Conservation (phyloP, 2,888 invertebrate genomes). For the Zonitis immaculata region DNA sequence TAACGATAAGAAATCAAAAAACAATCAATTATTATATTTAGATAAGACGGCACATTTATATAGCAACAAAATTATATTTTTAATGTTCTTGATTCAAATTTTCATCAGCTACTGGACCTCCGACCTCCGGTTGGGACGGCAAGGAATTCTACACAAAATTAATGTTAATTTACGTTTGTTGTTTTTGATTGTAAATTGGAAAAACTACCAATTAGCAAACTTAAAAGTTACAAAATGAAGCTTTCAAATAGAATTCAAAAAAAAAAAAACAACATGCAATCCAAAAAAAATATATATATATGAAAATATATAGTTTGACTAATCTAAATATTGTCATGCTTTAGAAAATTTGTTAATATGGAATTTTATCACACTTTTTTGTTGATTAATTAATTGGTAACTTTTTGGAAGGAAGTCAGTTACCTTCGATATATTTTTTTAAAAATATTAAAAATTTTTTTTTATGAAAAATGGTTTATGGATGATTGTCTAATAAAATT, state of each 20-base stretch:
- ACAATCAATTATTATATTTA: constrained; percentile 8
- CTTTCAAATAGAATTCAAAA: neutral
- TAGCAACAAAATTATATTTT: constrained; percentile 16
- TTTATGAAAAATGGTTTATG: constrained; percentile 9
- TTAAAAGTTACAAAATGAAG: neutral
- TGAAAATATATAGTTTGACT: neutral
- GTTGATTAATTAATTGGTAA: constrained; percentile 7
- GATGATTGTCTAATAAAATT: constrained; percentile 33
- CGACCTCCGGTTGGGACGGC: constrained; percentile 51
- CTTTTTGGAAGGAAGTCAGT: constrained; percentile 2
- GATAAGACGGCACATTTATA: constrained; percentile 22
- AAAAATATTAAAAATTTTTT: constrained; percentile 5
- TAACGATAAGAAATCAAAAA: constrained; percentile 3
- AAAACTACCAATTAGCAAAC: neutral
- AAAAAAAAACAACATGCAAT: neutral
- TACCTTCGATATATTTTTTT: constrained; percentile 11
- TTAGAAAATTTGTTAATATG: neutral
- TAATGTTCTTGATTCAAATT: constrained; percentile 65
- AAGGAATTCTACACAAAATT: constrained; percentile 63
- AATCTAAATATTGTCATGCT: neutral
- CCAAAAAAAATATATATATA: too few species aligned
- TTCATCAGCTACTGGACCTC: constrained; percentile 63
- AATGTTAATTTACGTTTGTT: constrained; percentile 21
- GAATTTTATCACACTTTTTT: neutral
- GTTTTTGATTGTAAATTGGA: too few species aligned